Conservation (phyloP, 2,113 vertebrate genomes). For the Benitochromis conjunctus region DNA sequence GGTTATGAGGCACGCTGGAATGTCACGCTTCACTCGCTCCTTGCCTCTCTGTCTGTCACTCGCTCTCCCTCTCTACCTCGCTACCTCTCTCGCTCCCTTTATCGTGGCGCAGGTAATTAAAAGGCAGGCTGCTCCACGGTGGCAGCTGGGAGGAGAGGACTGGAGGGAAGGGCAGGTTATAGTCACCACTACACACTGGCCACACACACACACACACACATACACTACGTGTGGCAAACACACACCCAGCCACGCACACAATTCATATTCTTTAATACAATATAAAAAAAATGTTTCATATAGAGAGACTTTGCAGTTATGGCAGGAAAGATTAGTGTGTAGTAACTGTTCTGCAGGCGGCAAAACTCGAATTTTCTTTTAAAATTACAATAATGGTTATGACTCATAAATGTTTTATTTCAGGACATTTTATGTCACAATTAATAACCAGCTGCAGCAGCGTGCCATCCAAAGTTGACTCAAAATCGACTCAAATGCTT, state of each 20-base stretch:
- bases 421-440: neutral
- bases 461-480: neutral
- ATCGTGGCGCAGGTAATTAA: conserved; percentile 65
- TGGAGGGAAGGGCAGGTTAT: conserved; percentile 46
- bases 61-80: neutral
- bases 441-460: neutral
- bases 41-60: neutral
- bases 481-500: neutral
- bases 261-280: neutral
- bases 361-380: neutral
- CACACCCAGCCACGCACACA: neutral
- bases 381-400: neutral
- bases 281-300: neutral
- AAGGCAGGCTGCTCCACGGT: conserved; percentile 57
- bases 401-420: neutral
- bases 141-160: conserved; percentile 53
- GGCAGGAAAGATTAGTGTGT: neutral
- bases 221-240: neutral
- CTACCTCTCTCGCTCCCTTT: conserved; percentile 13
- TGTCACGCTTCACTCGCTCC: conserved; percentile 30
- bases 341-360: neutral
- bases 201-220: neutral
- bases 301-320: neutral
- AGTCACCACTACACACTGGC: conserved; percentile 14
- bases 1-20: conserved; percentile 62